Evolutionary conservation across 2,113 vertebrate genomes (phyloP).

Genomic region (Engystomops pustulosus): DNA sequence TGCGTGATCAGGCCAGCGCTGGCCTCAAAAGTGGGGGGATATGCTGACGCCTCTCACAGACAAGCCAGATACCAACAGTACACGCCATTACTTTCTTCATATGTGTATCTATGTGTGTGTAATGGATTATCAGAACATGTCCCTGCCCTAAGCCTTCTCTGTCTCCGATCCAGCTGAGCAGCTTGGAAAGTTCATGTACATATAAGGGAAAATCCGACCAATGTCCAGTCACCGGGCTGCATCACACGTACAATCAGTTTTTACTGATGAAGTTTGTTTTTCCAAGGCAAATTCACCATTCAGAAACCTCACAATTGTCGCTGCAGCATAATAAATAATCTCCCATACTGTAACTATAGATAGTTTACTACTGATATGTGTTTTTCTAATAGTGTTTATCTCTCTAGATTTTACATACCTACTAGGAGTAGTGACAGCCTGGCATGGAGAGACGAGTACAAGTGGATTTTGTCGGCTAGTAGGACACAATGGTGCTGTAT

Average conservation of each 20-base stretch:
- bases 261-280: not conserved
- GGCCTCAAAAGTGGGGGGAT: slow-evolving; percentile 40
- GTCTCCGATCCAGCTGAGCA: not conserved
- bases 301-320: not conserved
- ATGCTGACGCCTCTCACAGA: not conserved
- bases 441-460: no score
- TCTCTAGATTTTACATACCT: no score
- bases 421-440: no score
- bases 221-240: not conserved
- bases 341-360: no score
- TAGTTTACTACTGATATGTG: no score
- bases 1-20: slow-evolving; percentile 46
- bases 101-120: not conserved
- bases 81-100: not conserved
- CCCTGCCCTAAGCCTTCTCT: not conserved
- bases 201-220: not conserved
- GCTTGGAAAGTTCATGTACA: not conserved
- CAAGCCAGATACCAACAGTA: not conserved
- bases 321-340: no score
- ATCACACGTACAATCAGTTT: not conserved
- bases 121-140: not conserved
- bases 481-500: no score
- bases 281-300: rapidly evolving
- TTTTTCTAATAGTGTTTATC: no score
- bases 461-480: no score